Conservation (phyloP, 2,113 vertebrate species). For the Erythrocercus mccallii region DNA sequence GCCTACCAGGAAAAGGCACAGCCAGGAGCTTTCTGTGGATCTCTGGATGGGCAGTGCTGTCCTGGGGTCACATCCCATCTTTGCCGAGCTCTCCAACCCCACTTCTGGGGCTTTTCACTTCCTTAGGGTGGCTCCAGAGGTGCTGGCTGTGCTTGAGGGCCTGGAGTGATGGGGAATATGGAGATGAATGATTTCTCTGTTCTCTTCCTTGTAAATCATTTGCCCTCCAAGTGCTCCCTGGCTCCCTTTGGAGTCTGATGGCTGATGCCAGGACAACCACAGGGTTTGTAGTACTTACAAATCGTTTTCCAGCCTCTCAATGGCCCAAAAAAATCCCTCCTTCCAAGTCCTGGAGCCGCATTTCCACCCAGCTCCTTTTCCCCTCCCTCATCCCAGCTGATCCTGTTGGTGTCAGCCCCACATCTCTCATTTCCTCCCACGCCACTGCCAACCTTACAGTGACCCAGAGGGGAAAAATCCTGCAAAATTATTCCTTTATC, state of each 20-base stretch:
- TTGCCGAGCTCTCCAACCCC: background rate
- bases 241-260: background rate
- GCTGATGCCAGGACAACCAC: background rate
- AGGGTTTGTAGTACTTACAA: background rate
- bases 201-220: background rate
- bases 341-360: fast-evolving
- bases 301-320: background rate
- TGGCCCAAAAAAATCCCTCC: fast-evolving
- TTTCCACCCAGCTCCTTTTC: background rate
- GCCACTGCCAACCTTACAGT: fast-evolving
- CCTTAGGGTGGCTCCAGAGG: background rate
- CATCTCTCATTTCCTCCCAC: background rate
- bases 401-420: background rate
- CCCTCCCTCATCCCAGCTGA: background rate
- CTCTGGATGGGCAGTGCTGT: background rate
- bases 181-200: background rate
- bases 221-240: background rate
- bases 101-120: background rate
- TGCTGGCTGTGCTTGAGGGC: fast-evolving
- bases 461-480: background rate
- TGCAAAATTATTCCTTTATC: background rate
- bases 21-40: background rate
- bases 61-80: background rate
- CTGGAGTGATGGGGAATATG: background rate
- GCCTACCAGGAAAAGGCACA: background rate